These are phyloP conservation scores for Orcinus orca DNA, from an alignment of 2,113 vertebrate species.

Conservation along the genomic window DNA sequence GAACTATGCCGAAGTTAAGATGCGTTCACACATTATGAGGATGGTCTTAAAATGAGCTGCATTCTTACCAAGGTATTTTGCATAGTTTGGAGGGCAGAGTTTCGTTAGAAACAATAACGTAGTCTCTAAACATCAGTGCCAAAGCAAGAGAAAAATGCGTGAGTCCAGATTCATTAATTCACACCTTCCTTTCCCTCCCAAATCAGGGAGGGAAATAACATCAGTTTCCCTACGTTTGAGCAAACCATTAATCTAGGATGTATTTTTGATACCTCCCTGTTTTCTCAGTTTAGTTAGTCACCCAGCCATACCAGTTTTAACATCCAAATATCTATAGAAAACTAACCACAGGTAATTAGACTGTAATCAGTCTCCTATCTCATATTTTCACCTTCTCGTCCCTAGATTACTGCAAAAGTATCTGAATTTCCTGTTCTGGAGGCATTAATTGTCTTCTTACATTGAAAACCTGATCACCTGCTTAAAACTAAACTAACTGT, in stretches of 20 bases:
- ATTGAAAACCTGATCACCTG: neutral
- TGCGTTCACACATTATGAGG: fast-evolving
- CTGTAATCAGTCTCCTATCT: neutral
- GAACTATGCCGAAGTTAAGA: neutral
- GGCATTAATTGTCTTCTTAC: neutral
- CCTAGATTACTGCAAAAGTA: neutral
- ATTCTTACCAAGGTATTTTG: neutral
- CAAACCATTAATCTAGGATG: neutral
- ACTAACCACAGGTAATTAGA: neutral
- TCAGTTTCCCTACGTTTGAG: neutral
- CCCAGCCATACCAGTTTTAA: neutral
- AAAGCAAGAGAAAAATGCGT: neutral
- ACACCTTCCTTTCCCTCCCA: neutral
- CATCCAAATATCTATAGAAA: neutral
- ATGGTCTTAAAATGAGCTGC: neutral
- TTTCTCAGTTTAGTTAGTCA: neutral
- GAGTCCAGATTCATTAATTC: neutral
- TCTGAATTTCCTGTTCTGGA: neutral
- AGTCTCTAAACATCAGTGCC: neutral
- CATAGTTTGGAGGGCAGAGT: neutral
- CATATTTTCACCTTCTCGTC: neutral
- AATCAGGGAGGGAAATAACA: neutral
- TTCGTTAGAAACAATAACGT: neutral
- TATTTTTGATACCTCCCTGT: neutral
- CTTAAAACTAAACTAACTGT: neutral